Evolutionary conservation across 2,888 invertebrate species (phyloP).

Genomic region (Polyommatus icarus): DNA sequence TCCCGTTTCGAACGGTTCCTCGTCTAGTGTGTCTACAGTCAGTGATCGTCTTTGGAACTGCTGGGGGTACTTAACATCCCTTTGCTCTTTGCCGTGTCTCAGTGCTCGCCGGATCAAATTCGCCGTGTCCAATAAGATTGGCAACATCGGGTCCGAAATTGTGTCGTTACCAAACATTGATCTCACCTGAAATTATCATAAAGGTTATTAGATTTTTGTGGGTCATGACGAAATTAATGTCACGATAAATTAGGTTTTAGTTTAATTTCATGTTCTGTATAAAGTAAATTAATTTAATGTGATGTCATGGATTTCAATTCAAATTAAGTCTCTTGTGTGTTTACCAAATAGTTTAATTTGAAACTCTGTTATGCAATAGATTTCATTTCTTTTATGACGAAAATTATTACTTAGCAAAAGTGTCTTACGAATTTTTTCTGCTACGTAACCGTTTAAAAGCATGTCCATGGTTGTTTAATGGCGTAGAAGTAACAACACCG

Average conservation of each 20-base stretch:
- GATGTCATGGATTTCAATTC: neutral
- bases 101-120: conserved; percentile 80
- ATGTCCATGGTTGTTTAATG: neutral
- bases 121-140: conserved; percentile 83
- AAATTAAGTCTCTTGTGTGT: neutral
- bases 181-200: conserved; percentile 71
- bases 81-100: conserved; percentile 60
- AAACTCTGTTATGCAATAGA: neutral
- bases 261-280: neutral
- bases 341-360: neutral
- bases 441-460: neutral
- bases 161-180: conserved; percentile 80
- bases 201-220: conserved; percentile 43
- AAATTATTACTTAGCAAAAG: neutral
- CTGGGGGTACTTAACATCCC: conserved; percentile 59
- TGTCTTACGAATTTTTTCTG: neutral
- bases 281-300: neutral
- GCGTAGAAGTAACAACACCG: neutral
- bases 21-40: conserved; percentile 56
- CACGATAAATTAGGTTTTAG: neutral
- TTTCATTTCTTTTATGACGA: neutral
- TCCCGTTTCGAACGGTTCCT: conserved; percentile 60
- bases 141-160: conserved; percentile 80
- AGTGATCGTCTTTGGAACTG: conserved; percentile 66
- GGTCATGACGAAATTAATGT: conserved; percentile 55